phyloP scores from a whole-genome alignment of 2,888 invertebrate genomes.

The Carterocephalus palaemon region DNA sequence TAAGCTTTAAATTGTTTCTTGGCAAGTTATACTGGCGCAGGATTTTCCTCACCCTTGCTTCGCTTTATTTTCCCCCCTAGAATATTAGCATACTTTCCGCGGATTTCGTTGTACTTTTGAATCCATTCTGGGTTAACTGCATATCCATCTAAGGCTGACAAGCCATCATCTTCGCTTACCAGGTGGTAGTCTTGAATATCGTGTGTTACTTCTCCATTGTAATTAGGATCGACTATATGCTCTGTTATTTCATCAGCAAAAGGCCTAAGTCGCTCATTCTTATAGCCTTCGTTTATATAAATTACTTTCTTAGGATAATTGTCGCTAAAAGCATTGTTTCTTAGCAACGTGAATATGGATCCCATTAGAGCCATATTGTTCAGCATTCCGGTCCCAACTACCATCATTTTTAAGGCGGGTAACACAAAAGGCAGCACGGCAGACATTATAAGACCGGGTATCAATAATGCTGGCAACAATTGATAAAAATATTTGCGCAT shows the following conservation, averaged over 20 bases:
- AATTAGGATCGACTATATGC: conserved; percentile 27
- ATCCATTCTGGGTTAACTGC: conserved; percentile 25
- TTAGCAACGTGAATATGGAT: conserved; percentile 77
- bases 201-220: conserved; percentile 28
- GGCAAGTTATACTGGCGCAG: neutral
- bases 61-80: conserved; percentile 13
- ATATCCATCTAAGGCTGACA: conserved; percentile 9
- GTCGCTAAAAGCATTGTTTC: conserved; percentile 80
- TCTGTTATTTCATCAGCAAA: conserved; percentile 27
- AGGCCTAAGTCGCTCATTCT: conserved; percentile 56
- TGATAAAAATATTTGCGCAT: conserved; percentile 53
- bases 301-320: conserved; percentile 74
- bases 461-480: conserved; percentile 75
- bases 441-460: conserved; percentile 82
- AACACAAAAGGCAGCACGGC: conserved; percentile 83
- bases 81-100: conserved; percentile 15
- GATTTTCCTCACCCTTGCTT: conserved; percentile 9
- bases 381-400: conserved; percentile 78
- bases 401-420: conserved; percentile 83
- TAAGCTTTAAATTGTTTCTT: neutral
- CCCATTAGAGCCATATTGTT: conserved; percentile 84
- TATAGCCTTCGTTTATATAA: conserved; percentile 79
- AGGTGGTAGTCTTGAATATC: conserved; percentile 31
- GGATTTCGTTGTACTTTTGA: conserved; percentile 21
- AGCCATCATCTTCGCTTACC: conserved; percentile 22